Base-by-base conservation (phyloP, 2,797 vertebrate genomes). In the Acridotheres tristis region DNA sequence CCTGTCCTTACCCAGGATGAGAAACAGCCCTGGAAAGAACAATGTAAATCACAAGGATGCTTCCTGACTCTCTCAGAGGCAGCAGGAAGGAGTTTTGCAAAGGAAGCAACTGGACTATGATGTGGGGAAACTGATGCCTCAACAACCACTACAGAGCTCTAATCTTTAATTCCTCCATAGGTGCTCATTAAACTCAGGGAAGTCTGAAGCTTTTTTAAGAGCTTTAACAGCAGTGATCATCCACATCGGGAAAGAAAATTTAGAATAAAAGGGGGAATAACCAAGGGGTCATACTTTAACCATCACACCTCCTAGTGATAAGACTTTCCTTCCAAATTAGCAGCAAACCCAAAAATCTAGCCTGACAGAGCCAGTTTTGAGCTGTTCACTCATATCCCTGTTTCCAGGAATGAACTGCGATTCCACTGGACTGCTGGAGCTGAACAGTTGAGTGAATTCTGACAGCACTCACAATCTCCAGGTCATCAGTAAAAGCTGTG, bases 1-100 rank as follows among this genome's bases (percentile, higher is more conserved):
- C 58, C 34, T 1, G 1, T 54, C 77, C 54, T 68, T 5, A 43
- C 2, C 38, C 6, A 0, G 3, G 22, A 42, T 20, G 11, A 47
- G 48, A 48, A 85, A 68, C 32, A 36, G 38, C 50, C 57, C 69
- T 22, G 36, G 16, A 29, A 76, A 77, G 26, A 50, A 61, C 11
- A 43, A 9, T 0, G 1, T 10, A 32, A 71, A 72, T n/a, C 63
- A 81, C 40, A 11, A 30, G 16, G 32, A 77, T 59, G 59, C 72
- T 69, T 43, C 54, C 71, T 36, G 62, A 29, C 12, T 5, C 2
- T 30, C 63, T 61, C 66, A 43, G 48, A 69, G 45, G 85, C 61
- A 89, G 69, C 68, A 82, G 34, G 14, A 66, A 83, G 72, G 71
- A 51, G 22, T 74, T 88, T 15, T 75, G 76, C 69, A 43, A 43